phyloP scores from a whole-genome alignment of 2,797 vertebrate genomes.

The Sandelia bainsii region DNA sequence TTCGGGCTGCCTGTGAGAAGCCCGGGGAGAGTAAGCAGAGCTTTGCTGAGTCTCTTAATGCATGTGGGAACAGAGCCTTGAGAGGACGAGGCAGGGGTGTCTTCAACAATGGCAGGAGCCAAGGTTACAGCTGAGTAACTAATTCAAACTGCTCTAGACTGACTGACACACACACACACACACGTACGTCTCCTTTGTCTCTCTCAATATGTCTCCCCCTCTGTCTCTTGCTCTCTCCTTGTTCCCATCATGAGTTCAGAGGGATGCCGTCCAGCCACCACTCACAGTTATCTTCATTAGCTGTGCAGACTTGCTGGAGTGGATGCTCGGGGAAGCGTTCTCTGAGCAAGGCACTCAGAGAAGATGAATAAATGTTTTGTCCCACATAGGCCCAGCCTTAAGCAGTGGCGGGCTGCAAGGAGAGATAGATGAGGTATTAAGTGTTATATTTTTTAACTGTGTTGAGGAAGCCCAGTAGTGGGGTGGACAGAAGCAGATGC shows the following conservation, averaged over 20 bases:
- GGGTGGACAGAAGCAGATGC: slow-evolving; percentile 77
- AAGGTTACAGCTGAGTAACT: slow-evolving; percentile 84
- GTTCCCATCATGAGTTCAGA: slow-evolving; percentile 77
- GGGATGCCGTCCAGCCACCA: slow-evolving; percentile 69
- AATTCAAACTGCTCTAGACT: slow-evolving; percentile 76
- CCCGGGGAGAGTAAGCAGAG: slow-evolving; percentile 78
- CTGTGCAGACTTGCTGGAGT: slow-evolving; percentile 64
- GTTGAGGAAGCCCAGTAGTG: slow-evolving; percentile 53
- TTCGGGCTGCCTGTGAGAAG: slow-evolving; percentile 73
- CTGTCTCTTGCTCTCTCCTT: slow-evolving; percentile 62
- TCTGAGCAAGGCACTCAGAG: slow-evolving; percentile 72
- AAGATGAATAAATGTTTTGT: slow-evolving; percentile 82
- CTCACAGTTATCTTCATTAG: slow-evolving; percentile 83
- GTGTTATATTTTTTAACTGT: slow-evolving; percentile 74
- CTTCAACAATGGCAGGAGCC: slow-evolving; percentile 81
- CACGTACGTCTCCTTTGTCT: slow-evolving; percentile 69
- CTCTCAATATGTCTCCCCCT: slow-evolving; percentile 68
- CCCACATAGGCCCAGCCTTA: slow-evolving; percentile 73
- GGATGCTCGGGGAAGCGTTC: slow-evolving; percentile 70
- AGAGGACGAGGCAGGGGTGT: slow-evolving; percentile 78
- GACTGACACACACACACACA: slow-evolving; percentile 50
- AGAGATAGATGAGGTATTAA: slow-evolving; percentile 80
- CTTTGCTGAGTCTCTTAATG: slow-evolving; percentile 80
- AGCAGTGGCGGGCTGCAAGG: slow-evolving; percentile 68
- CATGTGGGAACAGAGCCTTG: slow-evolving; percentile 79